Base-by-base conservation (phyloP, 2,113 vertebrate genomes). In the Motacilla alba region DNA sequence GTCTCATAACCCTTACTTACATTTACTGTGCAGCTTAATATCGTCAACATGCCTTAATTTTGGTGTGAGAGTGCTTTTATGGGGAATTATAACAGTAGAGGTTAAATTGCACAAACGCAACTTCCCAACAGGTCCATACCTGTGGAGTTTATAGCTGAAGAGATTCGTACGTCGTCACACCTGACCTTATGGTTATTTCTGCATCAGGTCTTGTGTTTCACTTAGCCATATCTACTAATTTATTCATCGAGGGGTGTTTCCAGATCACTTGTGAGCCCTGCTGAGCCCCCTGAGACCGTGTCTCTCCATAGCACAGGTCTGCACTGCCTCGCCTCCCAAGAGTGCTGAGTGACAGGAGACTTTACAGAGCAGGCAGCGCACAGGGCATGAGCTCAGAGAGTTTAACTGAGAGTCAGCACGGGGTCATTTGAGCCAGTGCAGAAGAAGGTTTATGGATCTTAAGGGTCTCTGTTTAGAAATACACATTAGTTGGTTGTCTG, bases 1-100 rank as follows among this genome's bases (percentile, higher is more conserved):
- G 62, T 91, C 58, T 81, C 90, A 94, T 93, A 95, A 91, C 90
- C 77, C 81, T 93, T 89, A 59, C 47, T 91, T 89, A 80, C 81
- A 22, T 91, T 94, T 96, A 81, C 64, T 87, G 60, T 59, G 84
- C 35, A 33, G 69, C 84, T 91, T 89, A 93, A 91, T 89, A 70
- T 47, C 70, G 74, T 89, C 81, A 89, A 60, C 87, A 31, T 27
- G 73, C 64, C 60, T 78, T 91, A 89, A 82, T 84, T 93, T 87
- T 2, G 1, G 60, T 67, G 35, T 30, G 66, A 64, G 73, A 87
- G 60, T 70, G 73, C 43, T 93, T 93, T 83, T 95, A 55, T 30
- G n/a, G 60, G 66, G 60, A 96, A 43, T 78, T 89, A 55, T 47
- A 89, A 50, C 64, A 46, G 56, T 2, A 50, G 83, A 95, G 69